Evolutionary conservation across 2,888 invertebrate species (phyloP), one percentile per base, ranked within the genome.

Genomic region (Nephrocerus scutellatus): DNA sequence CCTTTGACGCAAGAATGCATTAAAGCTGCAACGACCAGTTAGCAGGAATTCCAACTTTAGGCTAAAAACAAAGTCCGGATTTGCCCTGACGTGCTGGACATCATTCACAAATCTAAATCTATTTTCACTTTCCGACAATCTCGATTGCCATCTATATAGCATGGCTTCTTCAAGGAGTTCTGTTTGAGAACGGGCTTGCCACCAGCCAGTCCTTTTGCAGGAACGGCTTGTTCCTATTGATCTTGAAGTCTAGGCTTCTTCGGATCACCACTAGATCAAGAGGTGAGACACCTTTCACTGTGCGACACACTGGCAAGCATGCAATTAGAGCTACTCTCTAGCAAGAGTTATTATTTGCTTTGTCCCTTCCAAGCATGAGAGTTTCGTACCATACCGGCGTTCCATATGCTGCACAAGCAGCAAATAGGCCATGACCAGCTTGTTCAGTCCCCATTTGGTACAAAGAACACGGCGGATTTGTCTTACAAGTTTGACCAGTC

Each of bases 331-430:
- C 41, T 2, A 32, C 26, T 14, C 35, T 30, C 10, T 31, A 28
- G 33, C 34, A 34, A 21, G 31, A 24, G 21, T 7, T 5, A 5
- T 32, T 19, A 5, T 8, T 22, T 29, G 25, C 14, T 18, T 15
- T 26, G 30, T 35, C 31, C 6, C 19, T 5, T 7, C 8, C 14
- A 6, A 21, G 28, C 33, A 9, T 22, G 4, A 20, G 14, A 16
- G 18, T 24, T 3, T 5, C n/a, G 19, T 35, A 40, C 35, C 35
- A 35, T 13, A 36, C 39, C n/a, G 39, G 33, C 6, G 40, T 26
- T 39, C 40, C 36, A 36, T 36, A 43, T 8, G 39, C 33, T 13
- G 32, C 43, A 26, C 38, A 42, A 14, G 38, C 38, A 21, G 36
- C 40, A 39, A 36, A 31, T 32, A 39, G 34, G 22, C 33, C 30